phyloP scores from a whole-genome alignment of 1,140 invertebrate species.

The Vanessa atalanta region DNA sequence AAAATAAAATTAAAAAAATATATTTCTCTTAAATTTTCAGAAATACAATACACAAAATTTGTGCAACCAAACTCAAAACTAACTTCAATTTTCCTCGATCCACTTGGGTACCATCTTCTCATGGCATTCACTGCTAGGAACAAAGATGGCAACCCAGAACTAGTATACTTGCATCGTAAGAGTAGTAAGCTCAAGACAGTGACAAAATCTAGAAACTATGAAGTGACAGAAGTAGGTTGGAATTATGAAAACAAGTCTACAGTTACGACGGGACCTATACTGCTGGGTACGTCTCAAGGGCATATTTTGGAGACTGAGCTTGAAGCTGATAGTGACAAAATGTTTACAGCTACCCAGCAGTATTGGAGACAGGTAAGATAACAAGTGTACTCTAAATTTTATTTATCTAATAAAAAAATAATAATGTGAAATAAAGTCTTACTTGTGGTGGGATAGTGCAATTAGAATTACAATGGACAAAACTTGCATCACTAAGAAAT shows the following conservation, averaged over 20 bases:
- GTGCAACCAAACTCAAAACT: slow-evolving; percentile 83
- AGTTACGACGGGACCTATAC: slow-evolving; percentile 87
- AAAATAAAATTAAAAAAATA: too few relatives aligned
- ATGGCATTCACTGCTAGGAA: slow-evolving; percentile 86
- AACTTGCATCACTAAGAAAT: too few relatives aligned
- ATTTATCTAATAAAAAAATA: too few relatives aligned
- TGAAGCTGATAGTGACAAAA: slow-evolving; percentile 88
- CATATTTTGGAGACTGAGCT: slow-evolving; percentile 96
- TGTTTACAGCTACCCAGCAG: slow-evolving; percentile 89
- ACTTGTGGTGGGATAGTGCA: too few relatives aligned
- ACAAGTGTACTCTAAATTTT: not conserved
- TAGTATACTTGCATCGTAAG: slow-evolving; percentile 88
- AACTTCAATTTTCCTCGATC: slow-evolving; percentile 91
- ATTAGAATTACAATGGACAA: too few relatives aligned
- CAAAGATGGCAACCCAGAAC: slow-evolving; percentile 85
- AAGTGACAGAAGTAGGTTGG: slow-evolving; percentile 95
- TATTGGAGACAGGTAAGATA: slow-evolving; percentile 92
- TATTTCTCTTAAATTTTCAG: slow-evolving; percentile 48
- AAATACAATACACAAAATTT: slow-evolving; percentile 81
- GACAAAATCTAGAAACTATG: slow-evolving; percentile 88
- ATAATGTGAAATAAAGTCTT: too few relatives aligned
- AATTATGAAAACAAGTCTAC: slow-evolving; percentile 89
- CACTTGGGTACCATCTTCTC: slow-evolving; percentile 91
- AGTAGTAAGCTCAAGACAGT: slow-evolving; percentile 78
- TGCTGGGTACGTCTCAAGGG: slow-evolving; percentile 94